These are phyloP conservation scores for Onychostruthus taczanowskii DNA, from an alignment of 2,113 vertebrate species.

Conservation along the genomic window DNA sequence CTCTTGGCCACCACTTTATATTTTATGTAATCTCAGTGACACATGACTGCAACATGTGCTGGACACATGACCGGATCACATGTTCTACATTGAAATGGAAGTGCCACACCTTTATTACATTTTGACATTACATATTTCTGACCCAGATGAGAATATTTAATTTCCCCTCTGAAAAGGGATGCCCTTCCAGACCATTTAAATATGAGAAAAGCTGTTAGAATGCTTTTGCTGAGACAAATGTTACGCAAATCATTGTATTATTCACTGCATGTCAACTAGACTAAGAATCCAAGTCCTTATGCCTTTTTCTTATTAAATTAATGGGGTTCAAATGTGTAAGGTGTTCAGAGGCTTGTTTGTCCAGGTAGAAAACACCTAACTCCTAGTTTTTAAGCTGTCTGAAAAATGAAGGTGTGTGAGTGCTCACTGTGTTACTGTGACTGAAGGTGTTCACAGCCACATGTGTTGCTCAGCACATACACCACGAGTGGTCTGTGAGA, in stretches of 20 bases:
- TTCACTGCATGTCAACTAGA: neutral
- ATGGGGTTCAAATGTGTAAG: neutral
- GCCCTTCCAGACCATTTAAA: neutral
- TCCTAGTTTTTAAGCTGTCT: neutral
- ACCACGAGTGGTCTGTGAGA: neutral
- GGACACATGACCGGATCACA: neutral
- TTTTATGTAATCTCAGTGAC: neutral
- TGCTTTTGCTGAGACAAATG: neutral
- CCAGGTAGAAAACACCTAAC: neutral
- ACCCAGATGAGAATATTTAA: neutral
- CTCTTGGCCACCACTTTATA: neutral
- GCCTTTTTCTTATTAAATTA: neutral
- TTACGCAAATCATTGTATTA: neutral
- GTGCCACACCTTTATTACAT: neutral
- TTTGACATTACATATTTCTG: neutral
- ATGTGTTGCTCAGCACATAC: neutral
- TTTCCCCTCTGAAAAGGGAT: neutral
- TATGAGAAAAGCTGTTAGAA: neutral
- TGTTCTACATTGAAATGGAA: neutral
- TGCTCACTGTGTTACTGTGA: neutral
- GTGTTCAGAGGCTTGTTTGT: neutral
- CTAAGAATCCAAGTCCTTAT: neutral
- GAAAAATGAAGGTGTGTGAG: neutral
- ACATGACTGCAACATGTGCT: fast-evolving
- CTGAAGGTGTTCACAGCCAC: neutral